Evolutionary conservation across 2,113 vertebrate genomes (phyloP), one percentile per base, ranked within the genome.

Genomic region (Charina bottae): DNA sequence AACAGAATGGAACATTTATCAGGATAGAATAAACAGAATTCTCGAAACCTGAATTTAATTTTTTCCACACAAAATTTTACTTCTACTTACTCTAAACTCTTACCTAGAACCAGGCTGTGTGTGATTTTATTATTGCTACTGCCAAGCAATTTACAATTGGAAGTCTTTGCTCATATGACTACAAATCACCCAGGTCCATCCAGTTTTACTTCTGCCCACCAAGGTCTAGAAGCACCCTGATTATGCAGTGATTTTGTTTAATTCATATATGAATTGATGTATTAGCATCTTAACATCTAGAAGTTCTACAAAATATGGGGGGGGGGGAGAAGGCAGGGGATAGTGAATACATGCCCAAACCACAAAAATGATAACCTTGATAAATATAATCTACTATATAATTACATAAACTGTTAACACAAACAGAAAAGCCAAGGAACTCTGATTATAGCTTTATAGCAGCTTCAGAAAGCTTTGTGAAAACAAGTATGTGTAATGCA

Each of bases 341-440:
- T 92, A 85, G 54, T 93, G 91, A 94, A 93, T 68, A 93, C 87
- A 89, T 85, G 94, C 91, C 90, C 93, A 96, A 96, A 93, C 93
- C 96, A 93, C 94, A 94, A 93, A 94, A 96, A 97, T 93, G 95
- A 96, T 93, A 96, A 96, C 94, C 94, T 95, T 87, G 89, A 96
- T 97, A 97, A 97, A 97, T 89, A 97, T 96, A 95, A 97, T 96
- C 96, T 62, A 94, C 58, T 9, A 8, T 6, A 68, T 94, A 97
- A 95, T 95, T 96, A 97, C 17, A 92, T 89, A 93, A 95, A 96
- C 95, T 96, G 94, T 93, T 94, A 96, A 96, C 94, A 96, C 94
- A 96, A 94, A 96, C 93, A 95, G 93, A 96, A 95, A 94, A 93
- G 6, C 28, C 93, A 94, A 94, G 93, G 94, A 96, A 93, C 85